A percentile compares a stretch with the other conserved stretches of the same genome.
These are phyloP conservation scores for Plestiodon gilberti DNA, from an alignment of 2,113 vertebrate genomes.

Conservation along the genomic window DNA sequence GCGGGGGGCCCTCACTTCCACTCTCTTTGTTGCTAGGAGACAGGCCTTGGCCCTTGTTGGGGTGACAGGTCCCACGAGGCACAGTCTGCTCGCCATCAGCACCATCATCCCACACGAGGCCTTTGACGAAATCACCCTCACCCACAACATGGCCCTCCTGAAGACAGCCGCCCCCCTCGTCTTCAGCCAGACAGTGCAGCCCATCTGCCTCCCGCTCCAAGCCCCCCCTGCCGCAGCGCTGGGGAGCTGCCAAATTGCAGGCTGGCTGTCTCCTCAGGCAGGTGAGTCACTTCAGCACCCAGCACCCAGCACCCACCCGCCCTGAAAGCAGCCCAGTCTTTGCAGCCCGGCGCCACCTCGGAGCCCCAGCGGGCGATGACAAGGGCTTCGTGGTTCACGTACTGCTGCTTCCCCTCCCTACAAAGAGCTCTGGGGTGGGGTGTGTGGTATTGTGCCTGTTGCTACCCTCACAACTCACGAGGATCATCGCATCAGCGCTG, in stretches of 20 bases:
- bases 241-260: constrained; percentile 59
- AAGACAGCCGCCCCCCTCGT: constrained; percentile 28
- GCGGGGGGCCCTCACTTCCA: neutral
- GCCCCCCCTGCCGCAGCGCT: neutral
- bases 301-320: fast-evolving
- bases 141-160: constrained; percentile 54
- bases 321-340: neutral
- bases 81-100: neutral
- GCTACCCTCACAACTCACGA: no score
- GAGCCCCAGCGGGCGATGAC: neutral
- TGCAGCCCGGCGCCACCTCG: neutral
- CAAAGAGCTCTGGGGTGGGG: neutral
- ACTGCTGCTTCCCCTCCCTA: neutral
- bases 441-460: neutral
- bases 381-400: no score
- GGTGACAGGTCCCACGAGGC: constrained; percentile 26
- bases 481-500: no score
- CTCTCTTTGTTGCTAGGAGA: constrained; percentile 37
- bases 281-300: constrained; percentile 46
- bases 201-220: constrained; percentile 56
- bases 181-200: constrained; percentile 35
- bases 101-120: constrained; percentile 40
- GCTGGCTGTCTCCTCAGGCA: constrained; percentile 58
- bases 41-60: constrained; percentile 28
- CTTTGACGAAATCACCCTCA: constrained; percentile 33